These are phyloP conservation scores for Podarcis siculus DNA, from an alignment of 2,797 vertebrate species.

Conservation along the genomic window DNA sequence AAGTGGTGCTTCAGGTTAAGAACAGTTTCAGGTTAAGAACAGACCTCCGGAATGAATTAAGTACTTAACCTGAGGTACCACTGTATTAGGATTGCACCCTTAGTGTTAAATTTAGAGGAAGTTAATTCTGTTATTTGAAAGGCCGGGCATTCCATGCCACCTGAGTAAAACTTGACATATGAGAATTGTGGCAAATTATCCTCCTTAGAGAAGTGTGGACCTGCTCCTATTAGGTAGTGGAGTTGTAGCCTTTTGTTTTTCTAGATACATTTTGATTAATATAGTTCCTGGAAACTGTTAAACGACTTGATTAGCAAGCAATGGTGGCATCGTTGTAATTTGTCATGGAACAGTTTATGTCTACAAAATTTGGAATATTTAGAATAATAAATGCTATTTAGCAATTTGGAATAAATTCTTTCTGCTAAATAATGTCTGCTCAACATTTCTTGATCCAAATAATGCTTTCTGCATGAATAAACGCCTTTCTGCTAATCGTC, in stretches of 20 bases:
- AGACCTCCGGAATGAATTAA: too few species aligned
- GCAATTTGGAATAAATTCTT: neutral
- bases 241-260: too few species aligned
- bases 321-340: neutral
- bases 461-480: neutral
- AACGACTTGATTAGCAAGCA: neutral
- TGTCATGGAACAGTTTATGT: neutral
- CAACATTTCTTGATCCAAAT: neutral
- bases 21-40: too few species aligned
- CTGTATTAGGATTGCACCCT: too few species aligned
- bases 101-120: neutral
- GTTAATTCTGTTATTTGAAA: neutral
- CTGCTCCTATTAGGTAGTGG: too few species aligned
- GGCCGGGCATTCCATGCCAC: neutral
- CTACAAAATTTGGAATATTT: neutral
- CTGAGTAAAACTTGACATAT: neutral
- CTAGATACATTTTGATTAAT: too few species aligned
- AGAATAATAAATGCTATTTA: neutral
- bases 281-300: neutral
- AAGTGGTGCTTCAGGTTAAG: too few species aligned
- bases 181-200: neutral
- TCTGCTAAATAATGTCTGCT: neutral
- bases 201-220: too few species aligned
- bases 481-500: neutral
- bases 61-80: too few species aligned